Conservation (phyloP, 2,797 vertebrate genomes). For the Sebastes iracundus region DNA sequence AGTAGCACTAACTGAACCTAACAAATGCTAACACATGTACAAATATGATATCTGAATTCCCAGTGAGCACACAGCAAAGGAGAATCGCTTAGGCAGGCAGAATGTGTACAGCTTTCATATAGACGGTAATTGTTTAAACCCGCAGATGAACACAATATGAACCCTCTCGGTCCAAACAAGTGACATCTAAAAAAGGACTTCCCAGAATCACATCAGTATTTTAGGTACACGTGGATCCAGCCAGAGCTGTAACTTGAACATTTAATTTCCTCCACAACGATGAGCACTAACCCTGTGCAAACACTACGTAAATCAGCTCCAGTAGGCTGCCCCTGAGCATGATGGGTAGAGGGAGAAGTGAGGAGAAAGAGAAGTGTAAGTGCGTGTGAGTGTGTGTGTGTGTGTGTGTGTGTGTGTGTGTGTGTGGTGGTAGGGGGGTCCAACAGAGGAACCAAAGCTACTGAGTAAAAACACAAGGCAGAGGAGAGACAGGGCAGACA, state of each 20-base stretch:
- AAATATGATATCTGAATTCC: not conserved
- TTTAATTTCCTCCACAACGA: slow-evolving; percentile 75
- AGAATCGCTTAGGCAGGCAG: not conserved
- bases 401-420: not conserved
- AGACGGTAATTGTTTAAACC: slow-evolving; percentile 13
- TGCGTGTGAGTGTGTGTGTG: not conserved
- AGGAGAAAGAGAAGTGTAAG: not conserved
- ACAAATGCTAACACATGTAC: not conserved
- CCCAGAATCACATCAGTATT: slow-evolving; percentile 48
- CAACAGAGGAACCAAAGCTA: slow-evolving; percentile 3
- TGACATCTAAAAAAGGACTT: slow-evolving; percentile 30
- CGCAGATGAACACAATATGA: slow-evolving; percentile 8
- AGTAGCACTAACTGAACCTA: not conserved
- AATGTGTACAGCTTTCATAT: not conserved
- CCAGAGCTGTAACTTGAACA: slow-evolving; percentile 60
- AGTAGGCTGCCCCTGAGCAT: slow-evolving; percentile 44
- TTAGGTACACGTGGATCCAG: slow-evolving; percentile 45
- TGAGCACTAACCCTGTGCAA: slow-evolving; percentile 64
- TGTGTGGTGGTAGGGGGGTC: not conserved
- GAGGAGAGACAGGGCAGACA: slow-evolving; percentile 23
- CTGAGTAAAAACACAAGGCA: slow-evolving; percentile 21
- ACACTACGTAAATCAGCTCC: slow-evolving; percentile 62
- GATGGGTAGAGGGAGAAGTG: slow-evolving; percentile 26
- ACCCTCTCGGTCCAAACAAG: slow-evolving; percentile 20
- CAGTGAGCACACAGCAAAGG: not conserved